These are phyloP conservation scores for Neolamprologus ventralis DNA, from an alignment of 2,113 vertebrate species.

Conservation along the genomic window DNA sequence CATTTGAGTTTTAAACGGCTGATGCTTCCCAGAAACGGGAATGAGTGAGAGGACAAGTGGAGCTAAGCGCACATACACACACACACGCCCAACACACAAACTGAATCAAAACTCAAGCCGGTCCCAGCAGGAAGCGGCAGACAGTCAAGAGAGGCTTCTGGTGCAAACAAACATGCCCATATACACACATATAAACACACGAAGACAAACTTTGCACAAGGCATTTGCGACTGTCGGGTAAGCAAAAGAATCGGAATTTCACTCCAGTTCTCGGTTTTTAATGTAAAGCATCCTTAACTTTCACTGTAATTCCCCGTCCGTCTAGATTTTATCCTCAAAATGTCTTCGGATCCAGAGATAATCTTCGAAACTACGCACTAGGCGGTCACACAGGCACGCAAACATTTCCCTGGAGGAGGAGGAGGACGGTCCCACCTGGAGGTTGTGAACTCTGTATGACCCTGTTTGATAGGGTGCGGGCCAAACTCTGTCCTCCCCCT, in stretches of 20 bases:
- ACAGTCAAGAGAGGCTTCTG: background rate
- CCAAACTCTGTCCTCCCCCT: conserved; percentile 79
- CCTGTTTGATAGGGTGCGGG: conserved; percentile 87
- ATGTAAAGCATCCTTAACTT: background rate
- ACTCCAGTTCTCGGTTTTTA: background rate
- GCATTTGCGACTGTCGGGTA: background rate
- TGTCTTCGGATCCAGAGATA: background rate
- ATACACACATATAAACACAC: conserved; percentile 9
- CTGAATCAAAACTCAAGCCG: conserved; percentile 24
- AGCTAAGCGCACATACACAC: background rate
- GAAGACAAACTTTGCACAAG: background rate
- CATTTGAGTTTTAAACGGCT: conserved; percentile 66
- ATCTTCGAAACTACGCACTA: background rate
- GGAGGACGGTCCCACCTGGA: conserved; percentile 87
- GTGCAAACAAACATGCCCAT: background rate
- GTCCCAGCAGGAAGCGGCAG: conserved; percentile 23
- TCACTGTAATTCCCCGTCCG: background rate
- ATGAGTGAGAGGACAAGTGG: conserved; percentile 54
- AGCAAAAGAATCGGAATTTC: background rate
- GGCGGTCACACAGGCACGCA: background rate
- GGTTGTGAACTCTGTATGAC: conserved; percentile 96
- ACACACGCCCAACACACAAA: background rate
- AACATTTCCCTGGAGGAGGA: conserved; percentile 18
- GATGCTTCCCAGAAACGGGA: conserved; percentile 66
- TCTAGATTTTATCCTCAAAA: background rate